Evolutionary conservation across 2,888 invertebrate species (phyloP).

Genomic region (Drosophila ochracea): DNA sequence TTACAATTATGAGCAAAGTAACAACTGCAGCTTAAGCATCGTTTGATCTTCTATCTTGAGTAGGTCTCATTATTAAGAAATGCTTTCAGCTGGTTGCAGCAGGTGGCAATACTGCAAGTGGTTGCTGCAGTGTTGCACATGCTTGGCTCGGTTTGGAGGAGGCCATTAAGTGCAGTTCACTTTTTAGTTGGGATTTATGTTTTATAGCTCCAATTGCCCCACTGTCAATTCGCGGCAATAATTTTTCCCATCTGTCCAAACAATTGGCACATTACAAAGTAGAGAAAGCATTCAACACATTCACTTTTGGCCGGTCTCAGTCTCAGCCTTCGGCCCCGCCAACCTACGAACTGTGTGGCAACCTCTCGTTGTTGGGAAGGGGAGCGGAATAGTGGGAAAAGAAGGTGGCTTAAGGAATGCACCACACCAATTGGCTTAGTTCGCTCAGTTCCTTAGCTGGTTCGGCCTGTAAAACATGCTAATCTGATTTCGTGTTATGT

Average conservation of each 20-base stretch:
- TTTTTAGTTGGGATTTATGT: slow-evolving; percentile 52
- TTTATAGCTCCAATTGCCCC: slow-evolving; percentile 68
- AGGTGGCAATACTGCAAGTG: slow-evolving; percentile 29
- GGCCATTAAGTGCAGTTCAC: slow-evolving; percentile 25
- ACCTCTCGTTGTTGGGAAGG: slow-evolving; percentile 12
- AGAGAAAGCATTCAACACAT: slow-evolving; percentile 78
- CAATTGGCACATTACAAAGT: slow-evolving; percentile 80
- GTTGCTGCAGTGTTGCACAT: slow-evolving; percentile 16
- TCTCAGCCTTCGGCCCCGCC: slow-evolving; percentile 23
- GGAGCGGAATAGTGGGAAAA: background rate
- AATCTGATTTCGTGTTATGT: slow-evolving; percentile 80
- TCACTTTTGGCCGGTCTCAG: slow-evolving; percentile 64
- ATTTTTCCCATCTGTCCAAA: slow-evolving; percentile 71
- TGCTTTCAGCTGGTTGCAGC: slow-evolving; percentile 42
- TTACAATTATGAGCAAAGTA: slow-evolving; percentile 26
- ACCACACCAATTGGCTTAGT: slow-evolving; percentile 73
- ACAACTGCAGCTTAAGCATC: slow-evolving; percentile 18
- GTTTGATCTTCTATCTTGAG: slow-evolving; percentile 34
- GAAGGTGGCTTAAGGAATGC: slow-evolving; percentile 54
- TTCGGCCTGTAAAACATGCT: slow-evolving; percentile 75
- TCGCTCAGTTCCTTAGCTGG: slow-evolving; percentile 64
- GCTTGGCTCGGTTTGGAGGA: slow-evolving; percentile 4
- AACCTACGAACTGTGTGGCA: slow-evolving; percentile 35
- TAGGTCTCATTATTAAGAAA: slow-evolving; percentile 42
- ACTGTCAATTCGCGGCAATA: slow-evolving; percentile 65